These are phyloP conservation scores for Euphonia xanthogaster DNA, from an alignment of 2,797 vertebrate genomes.

Conservation along the genomic window DNA sequence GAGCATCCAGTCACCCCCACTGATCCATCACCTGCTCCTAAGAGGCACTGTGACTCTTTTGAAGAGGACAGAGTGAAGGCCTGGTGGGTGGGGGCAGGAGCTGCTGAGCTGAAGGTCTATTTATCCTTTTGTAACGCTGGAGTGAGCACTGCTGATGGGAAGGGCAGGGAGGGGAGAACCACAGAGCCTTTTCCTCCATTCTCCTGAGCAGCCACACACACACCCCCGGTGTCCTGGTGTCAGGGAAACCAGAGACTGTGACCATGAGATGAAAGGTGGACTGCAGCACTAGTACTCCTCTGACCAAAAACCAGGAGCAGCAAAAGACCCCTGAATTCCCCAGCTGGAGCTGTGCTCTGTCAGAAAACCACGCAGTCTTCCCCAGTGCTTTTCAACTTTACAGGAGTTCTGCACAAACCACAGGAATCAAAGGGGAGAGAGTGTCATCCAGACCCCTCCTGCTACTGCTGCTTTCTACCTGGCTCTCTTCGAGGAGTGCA, in stretches of 20 bases:
- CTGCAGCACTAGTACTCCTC: not conserved
- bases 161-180: not conserved
- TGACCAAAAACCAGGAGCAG: not conserved
- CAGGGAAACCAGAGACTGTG: fast-evolving
- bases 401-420: not conserved
- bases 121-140: fast-evolving
- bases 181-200: not conserved
- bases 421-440: not conserved
- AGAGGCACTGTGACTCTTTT: not conserved
- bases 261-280: not conserved
- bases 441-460: not conserved
- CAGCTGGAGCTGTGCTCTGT: not conserved
- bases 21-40: not conserved
- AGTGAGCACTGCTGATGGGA: not conserved
- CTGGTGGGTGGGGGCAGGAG: not conserved
- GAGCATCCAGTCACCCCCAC: not conserved
- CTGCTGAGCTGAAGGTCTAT: not conserved
- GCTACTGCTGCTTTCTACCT: fast-evolving
- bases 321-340: not conserved
- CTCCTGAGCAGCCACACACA: fast-evolving
- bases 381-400: not conserved
- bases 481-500: not conserved
- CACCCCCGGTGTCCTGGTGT: fast-evolving
- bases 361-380: not conserved
- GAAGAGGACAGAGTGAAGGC: not conserved